These are phyloP conservation scores for Julus scanicus DNA, from an alignment of 2,888 invertebrate genomes.

Conservation along the genomic window DNA sequence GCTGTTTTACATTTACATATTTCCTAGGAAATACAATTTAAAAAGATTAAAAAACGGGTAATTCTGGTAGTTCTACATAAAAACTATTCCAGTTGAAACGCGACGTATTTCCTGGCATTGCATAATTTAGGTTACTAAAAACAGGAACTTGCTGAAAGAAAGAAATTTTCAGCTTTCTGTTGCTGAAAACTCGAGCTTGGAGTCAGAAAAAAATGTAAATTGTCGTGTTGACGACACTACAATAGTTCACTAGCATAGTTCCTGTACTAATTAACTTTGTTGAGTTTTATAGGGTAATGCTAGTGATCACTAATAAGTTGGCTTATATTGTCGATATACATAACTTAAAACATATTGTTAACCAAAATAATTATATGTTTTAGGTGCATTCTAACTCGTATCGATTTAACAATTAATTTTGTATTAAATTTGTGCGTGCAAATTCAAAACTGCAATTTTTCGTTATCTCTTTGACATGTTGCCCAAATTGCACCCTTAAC, in stretches of 20 bases:
- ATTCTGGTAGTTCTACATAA: background rate
- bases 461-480: slow-evolving; percentile 35
- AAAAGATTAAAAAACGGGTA: background rate
- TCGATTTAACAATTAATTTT: slow-evolving; percentile 6
- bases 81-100: background rate
- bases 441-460: background rate
- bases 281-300: no score
- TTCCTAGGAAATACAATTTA: background rate
- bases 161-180: background rate
- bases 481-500: background rate
- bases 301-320: no score
- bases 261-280: no score
- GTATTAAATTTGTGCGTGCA: background rate
- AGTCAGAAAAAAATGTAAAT: no score
- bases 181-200: no score
- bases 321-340: no score
- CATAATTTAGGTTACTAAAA: background rate
- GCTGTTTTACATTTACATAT: no score
- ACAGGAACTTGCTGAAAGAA: background rate
- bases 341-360: no score
- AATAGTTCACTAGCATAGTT: no score
- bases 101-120: background rate
- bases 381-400: background rate
- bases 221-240: no score
- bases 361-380: no score